Base-by-base conservation (phyloP, 2,797 vertebrate species). In the Xiphophorus birchmanni region DNA sequence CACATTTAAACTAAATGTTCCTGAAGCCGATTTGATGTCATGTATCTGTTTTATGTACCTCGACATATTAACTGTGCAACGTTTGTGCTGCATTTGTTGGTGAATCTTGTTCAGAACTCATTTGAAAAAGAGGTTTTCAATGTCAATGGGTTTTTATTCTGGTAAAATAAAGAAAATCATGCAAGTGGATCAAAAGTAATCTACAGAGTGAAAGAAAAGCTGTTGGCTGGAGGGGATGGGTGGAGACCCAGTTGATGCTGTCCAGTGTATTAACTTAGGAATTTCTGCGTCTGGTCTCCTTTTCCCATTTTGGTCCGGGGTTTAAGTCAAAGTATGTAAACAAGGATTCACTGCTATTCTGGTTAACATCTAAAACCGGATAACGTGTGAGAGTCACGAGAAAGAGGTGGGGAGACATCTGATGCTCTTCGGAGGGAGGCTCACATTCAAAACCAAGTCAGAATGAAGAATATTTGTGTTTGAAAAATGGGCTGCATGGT, bases 401-500 rank as follows among this genome's bases (percentile, higher is more conserved):
- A 74, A 42, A 42, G 40, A 71, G 40, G 67, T 2, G 13, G 58
- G 58, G 58, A 35, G 58, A 63, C n/a, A 29, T 32, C 5, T 6
- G 26, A 60, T 5, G 21, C 21, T 71, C 40, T 13, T 71, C n/a
- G 40, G 21, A 40, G 58, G 63, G 63, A 67, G 35, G 40, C 45
- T 76, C 29, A 50, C 48, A 67, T 67, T 15, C 32, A 52, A 37
- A n/a, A 9, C 1, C 5, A 50, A 15, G 11, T 42, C 50, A 50
- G 69, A 9, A 17, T 52, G 37, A 77, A 69, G 23, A 69, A 52
- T 69, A 17, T 67, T 13, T 63, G 32, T 77, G n/a, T 58, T 58
- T 63, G 96, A 23, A 42, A 71, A 71, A 71, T 71, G 65, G 37
- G 37, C 21, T 40, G 65, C 37, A 11, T 42, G 11, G 37, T 42